A percentile compares a stretch with the other conserved stretches of the same genome.
These are phyloP conservation scores for Platycercus adscitus DNA, from an alignment of 2,113 vertebrate genomes.

Conservation along the genomic window DNA sequence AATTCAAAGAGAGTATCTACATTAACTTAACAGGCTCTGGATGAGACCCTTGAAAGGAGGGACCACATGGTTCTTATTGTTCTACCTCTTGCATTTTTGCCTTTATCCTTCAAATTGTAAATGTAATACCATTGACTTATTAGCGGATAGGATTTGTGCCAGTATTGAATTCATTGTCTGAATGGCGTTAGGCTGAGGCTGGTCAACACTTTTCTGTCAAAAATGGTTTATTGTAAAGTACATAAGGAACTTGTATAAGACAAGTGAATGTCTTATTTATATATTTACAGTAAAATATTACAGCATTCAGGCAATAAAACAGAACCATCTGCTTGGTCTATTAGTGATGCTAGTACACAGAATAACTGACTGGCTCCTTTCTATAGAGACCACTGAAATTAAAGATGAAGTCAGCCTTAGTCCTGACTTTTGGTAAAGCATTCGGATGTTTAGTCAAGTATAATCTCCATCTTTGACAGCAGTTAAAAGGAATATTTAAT, in stretches of 20 bases:
- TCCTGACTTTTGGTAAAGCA: not conserved
- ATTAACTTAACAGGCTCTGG: not conserved
- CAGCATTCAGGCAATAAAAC: not conserved
- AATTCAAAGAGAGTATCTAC: slow-evolving; percentile 11
- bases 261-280: not conserved
- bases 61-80: not conserved
- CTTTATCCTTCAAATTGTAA: not conserved
- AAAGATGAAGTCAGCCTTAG: not conserved
- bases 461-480: not conserved
- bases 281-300: not conserved
- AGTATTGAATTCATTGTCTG: not conserved
- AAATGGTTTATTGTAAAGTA: not conserved
- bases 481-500: not conserved
- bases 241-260: not conserved
- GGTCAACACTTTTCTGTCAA: not conserved
- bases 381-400: not conserved
- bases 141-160: not conserved
- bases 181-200: not conserved
- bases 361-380: not conserved
- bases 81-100: not conserved
- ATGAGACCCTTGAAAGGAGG: slow-evolving; percentile 1
- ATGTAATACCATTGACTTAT: not conserved
- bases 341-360: not conserved
- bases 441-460: not conserved
- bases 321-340: not conserved